These are phyloP conservation scores for Molanna angustata DNA, from an alignment of 2,888 invertebrate species.

Conservation along the genomic window DNA sequence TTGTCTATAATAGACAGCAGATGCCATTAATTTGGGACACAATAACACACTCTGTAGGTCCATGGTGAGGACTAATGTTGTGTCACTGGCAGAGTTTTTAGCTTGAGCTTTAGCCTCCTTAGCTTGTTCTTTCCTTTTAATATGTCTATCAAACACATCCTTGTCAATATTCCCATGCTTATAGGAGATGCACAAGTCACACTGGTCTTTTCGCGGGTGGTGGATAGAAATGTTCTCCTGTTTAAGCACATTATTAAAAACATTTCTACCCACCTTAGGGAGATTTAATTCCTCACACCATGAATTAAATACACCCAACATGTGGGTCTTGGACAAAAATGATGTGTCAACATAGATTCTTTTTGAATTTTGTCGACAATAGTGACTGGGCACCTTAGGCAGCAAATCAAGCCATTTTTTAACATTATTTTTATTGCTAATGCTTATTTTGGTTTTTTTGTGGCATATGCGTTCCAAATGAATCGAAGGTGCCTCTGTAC, in stretches of 20 bases:
- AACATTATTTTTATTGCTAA: too few species aligned
- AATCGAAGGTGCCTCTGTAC: too few species aligned
- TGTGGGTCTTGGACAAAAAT: too few species aligned
- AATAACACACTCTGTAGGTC: constrained; percentile 17
- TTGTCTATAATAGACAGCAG: constrained; percentile 8
- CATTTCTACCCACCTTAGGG: constrained; percentile 4
- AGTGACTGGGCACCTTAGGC: too few species aligned
- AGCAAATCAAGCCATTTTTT: too few species aligned
- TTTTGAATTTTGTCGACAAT: too few species aligned
- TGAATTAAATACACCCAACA: too few species aligned
- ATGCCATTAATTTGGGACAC: constrained; percentile 15
- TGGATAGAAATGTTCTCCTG: constrained; percentile 12
- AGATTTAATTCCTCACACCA: too few species aligned
- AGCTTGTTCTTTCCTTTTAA: constrained; percentile 13
- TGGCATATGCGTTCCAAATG: too few species aligned
- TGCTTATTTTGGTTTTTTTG: too few species aligned
- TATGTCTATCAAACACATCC: not conserved
- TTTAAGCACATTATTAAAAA: constrained; percentile 1
- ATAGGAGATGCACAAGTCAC: constrained; percentile 11
- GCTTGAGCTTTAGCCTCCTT: constrained; percentile 6
- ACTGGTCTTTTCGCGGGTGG: constrained; percentile 19
- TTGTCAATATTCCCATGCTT: constrained; percentile 9
- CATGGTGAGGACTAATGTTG: constrained; percentile 14
- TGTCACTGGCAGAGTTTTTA: constrained; percentile 6
- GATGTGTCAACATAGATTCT: too few species aligned